These are phyloP conservation scores for Tetragnatha versicolor DNA, from an alignment of 1,140 invertebrate species.

Conservation along the genomic window DNA sequence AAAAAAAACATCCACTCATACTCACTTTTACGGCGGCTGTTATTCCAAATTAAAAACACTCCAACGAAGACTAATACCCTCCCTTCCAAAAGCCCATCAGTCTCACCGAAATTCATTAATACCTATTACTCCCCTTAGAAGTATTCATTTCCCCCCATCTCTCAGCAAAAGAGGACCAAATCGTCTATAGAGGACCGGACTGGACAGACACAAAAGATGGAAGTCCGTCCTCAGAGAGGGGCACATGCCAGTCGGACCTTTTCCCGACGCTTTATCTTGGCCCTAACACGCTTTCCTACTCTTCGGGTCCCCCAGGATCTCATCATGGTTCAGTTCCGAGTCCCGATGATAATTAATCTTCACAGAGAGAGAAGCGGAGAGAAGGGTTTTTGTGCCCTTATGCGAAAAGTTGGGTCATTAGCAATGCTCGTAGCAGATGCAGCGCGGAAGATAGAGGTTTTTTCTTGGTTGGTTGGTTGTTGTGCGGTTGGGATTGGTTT, in stretches of 20 bases:
- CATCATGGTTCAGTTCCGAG: constrained; percentile 25
- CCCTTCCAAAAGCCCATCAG: too few species aligned
- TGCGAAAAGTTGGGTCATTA: constrained; percentile 41
- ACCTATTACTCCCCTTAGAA: neutral
- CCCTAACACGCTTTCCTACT: constrained; percentile 38
- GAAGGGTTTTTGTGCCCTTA: constrained; percentile 18
- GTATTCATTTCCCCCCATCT: neutral
- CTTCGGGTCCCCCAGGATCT: constrained; percentile 17
- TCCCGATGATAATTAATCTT: constrained; percentile 46
- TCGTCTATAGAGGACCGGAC: constrained; percentile 5
- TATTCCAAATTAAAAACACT: too few species aligned
- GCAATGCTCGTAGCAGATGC: constrained; percentile 12
- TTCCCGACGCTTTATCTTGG: constrained; percentile 32
- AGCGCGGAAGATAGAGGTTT: constrained; percentile 4
- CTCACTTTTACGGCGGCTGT: too few species aligned
- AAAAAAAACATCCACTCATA: too few species aligned
- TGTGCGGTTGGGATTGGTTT: too few species aligned
- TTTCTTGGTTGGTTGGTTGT: neutral
- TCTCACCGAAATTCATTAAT: too few species aligned
- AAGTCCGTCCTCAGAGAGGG: neutral
- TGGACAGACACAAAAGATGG: constrained; percentile 17
- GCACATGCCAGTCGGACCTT: neutral
- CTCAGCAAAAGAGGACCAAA: neutral
- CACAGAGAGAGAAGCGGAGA: constrained; percentile 4
- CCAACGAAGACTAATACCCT: too few species aligned